Conservation (phyloP, 2,888 invertebrate species). For the Cantharis nigra region DNA sequence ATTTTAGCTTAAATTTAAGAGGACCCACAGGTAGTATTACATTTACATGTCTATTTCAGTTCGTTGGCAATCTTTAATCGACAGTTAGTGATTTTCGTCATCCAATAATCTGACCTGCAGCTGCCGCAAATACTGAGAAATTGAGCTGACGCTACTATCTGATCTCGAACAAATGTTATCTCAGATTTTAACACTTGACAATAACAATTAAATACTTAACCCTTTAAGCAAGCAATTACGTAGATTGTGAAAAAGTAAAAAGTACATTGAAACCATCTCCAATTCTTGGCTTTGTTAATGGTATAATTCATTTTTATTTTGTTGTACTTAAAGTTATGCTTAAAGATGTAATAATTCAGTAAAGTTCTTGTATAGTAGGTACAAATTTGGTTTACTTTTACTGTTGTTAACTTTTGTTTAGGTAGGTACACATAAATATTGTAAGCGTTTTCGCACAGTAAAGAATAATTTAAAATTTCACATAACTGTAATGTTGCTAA, state of each 20-base stretch:
- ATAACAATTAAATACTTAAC: neutral
- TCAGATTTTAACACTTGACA: neutral
- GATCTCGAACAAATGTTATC: neutral
- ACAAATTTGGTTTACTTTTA: neutral
- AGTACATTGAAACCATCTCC: neutral
- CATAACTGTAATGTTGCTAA: conserved; percentile 23
- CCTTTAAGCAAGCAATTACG: too few species aligned
- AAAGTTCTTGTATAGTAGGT: neutral
- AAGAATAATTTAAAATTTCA: conserved; percentile 21
- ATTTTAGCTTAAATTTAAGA: neutral
- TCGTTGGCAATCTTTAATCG: neutral
- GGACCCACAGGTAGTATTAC: neutral
- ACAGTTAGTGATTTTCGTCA: neutral
- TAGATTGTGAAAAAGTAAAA: neutral
- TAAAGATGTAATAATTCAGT: neutral
- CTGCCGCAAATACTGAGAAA: neutral
- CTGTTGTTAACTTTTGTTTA: neutral
- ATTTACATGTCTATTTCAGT: neutral
- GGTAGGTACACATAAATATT: neutral
- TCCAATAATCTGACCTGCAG: neutral
- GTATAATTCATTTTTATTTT: neutral
- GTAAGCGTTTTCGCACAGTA: neutral
- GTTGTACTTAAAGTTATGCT: neutral
- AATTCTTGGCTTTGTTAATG: neutral
- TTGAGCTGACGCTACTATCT: neutral